Conservation (phyloP, 2,888 invertebrate species). For the Dione vanillae region DNA sequence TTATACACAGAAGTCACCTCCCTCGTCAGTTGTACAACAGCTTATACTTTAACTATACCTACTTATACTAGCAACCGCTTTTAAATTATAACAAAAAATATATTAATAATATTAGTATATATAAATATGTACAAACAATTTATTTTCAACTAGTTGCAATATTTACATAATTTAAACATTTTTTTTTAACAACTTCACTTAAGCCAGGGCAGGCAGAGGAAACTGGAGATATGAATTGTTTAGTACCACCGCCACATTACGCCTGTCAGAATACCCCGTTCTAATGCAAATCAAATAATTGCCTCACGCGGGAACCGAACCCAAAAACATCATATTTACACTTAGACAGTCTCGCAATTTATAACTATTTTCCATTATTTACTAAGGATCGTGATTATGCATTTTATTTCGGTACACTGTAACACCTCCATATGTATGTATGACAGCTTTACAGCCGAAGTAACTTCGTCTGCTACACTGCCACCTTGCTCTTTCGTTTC, state of each 20-base stretch:
- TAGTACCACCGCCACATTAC: too few relatives aligned
- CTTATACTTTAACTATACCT: background rate
- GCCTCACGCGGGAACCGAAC: background rate
- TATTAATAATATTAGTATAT: constrained; percentile 2
- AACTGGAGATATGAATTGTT: too few relatives aligned
- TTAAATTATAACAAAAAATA: constrained; percentile 2
- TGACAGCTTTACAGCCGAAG: constrained; percentile 67
- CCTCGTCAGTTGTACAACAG: background rate
- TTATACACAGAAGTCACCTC: background rate
- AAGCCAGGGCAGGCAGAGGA: too few relatives aligned
- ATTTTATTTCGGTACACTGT: constrained; percentile 53
- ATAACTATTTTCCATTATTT: background rate
- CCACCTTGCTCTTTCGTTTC: constrained; percentile 64
- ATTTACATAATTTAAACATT: constrained; percentile 1
- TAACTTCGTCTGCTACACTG: constrained; percentile 66
- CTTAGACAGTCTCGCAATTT: background rate
- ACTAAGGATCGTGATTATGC: constrained; percentile 61
- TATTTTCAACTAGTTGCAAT: background rate
- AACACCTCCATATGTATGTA: constrained; percentile 56
- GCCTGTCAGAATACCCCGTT: too few relatives aligned
- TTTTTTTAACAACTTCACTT: background rate
- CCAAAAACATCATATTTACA: background rate
- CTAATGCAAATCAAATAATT: too few relatives aligned
- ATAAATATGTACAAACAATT: constrained; percentile 5
- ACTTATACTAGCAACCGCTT: background rate